Percentiles rank a stretch among this genome's conserved stretches.
Evolutionary conservation across 2,888 invertebrate genomes (phyloP).

Genomic region (Drosophila lacicola): DNA sequence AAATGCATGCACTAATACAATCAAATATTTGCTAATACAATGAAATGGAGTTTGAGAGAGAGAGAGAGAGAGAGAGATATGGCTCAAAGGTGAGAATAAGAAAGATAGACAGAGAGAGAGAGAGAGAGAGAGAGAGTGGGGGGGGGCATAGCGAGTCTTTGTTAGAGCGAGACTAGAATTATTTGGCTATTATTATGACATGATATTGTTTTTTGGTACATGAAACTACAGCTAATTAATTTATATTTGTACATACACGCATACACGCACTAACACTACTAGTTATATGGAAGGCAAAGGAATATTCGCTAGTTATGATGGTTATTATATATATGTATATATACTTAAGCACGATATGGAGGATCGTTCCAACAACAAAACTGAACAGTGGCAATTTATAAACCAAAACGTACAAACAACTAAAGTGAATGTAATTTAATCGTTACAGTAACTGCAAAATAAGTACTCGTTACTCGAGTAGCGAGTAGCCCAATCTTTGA

Average conservation of each 20-base stretch:
- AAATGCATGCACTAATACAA: conserved; percentile 58
- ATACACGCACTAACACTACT: conserved; percentile 57
- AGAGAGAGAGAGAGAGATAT: conserved; percentile 9
- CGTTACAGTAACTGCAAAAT: conserved; percentile 30
- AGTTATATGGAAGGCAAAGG: conserved; percentile 28
- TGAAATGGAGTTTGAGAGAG: conserved; percentile 11
- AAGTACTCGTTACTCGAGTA: conserved; percentile 12
- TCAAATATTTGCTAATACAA: conserved; percentile 19
- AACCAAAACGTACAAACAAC: conserved; percentile 51
- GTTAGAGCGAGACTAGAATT: conserved; percentile 13
- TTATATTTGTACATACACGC: conserved; percentile 29
- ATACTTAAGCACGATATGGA: conserved; percentile 40
- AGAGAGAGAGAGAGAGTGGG: conserved; percentile 3
- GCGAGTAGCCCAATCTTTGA: conserved; percentile 3
- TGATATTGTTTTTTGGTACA: conserved; percentile 14
- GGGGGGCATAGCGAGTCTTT: conserved; percentile 4
- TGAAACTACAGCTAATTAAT: conserved; percentile 33
- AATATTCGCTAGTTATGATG: conserved; percentile 39
- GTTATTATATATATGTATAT: conserved; percentile 28
- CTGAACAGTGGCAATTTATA: conserved; percentile 31
- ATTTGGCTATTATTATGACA: conserved; percentile 11
- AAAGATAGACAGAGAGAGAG: background rate
- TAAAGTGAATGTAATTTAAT: conserved; percentile 32
- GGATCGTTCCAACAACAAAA: conserved; percentile 49
- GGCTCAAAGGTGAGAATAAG: background rate